These are phyloP conservation scores for Sarcophaga bullata DNA, from an alignment of 1,140 invertebrate species.

Conservation along the genomic window DNA sequence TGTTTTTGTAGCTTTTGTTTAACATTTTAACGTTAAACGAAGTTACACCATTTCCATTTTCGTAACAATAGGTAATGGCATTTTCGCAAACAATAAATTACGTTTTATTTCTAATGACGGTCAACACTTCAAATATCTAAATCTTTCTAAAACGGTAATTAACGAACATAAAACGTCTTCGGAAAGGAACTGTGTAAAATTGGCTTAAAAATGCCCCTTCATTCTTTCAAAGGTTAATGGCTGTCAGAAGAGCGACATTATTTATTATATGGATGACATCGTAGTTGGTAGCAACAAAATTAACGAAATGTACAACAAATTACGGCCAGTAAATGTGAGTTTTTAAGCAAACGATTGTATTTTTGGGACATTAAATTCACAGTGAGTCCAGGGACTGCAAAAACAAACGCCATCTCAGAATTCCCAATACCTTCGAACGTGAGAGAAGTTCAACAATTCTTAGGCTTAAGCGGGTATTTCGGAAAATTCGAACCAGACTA, in stretches of 20 bases:
- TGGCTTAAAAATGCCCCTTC: conserved; percentile 47
- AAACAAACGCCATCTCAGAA: conserved; percentile 46
- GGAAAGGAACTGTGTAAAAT: neutral
- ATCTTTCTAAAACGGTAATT: neutral
- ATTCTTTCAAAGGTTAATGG: conserved; percentile 51
- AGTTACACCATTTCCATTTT: neutral
- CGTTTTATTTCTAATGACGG: neutral
- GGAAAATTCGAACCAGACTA: conserved; percentile 50
- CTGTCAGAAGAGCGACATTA: neutral
- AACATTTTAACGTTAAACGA: neutral
- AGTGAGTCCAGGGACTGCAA: conserved; percentile 43
- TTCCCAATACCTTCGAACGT: conserved; percentile 42
- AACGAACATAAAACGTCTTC: conserved; percentile 11
- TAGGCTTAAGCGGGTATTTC: conserved; percentile 53
- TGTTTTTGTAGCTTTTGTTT: conserved; percentile 7
- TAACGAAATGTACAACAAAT: conserved; percentile 41
- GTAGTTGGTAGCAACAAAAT: conserved; percentile 32
- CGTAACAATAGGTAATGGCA: too few species aligned
- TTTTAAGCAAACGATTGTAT: conserved; percentile 54
- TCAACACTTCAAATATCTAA: neutral
- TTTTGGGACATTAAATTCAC: conserved; percentile 39
- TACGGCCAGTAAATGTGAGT: conserved; percentile 63
- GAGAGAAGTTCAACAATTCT: conserved; percentile 41
- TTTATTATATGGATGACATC: conserved; percentile 46
- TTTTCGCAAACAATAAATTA: neutral